Conservation (phyloP, 1,140 invertebrate genomes). For the Onthophagus taurus region DNA sequence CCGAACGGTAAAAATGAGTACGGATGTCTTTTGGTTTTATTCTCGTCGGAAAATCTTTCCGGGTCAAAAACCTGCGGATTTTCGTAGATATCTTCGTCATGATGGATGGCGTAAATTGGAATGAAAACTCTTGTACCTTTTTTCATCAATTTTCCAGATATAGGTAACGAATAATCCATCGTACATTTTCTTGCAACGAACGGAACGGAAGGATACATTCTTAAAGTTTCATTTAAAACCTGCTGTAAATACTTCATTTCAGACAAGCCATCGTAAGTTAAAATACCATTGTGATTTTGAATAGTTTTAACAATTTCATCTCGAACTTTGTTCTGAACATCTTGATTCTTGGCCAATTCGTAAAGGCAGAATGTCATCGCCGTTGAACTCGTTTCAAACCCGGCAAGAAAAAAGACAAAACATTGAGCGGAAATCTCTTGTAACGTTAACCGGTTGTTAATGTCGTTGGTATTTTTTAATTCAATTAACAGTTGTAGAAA, state of each 20-base stretch:
- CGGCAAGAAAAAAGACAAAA: constrained; percentile 22
- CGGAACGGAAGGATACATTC: too few species aligned
- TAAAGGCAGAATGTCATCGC: constrained; percentile 38
- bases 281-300: constrained; percentile 12
- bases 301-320: constrained; percentile 44
- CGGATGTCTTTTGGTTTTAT: too few species aligned
- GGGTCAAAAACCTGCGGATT: too few species aligned
- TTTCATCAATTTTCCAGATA: too few species aligned
- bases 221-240: constrained; percentile 24
- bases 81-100: too few species aligned
- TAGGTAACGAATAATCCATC: too few species aligned
- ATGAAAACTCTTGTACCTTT: too few species aligned
- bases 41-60: too few species aligned
- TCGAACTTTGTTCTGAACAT: constrained; percentile 48
- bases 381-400: constrained; percentile 47
- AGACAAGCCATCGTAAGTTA: constrained; percentile 36
- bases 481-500: constrained; percentile 41
- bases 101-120: too few species aligned
- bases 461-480: neutral
- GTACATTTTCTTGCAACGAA: too few species aligned
- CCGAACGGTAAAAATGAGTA: too few species aligned
- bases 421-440: constrained; percentile 10
- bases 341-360: constrained; percentile 45
- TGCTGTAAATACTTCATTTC: constrained; percentile 39
- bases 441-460: neutral